phyloP scores from a whole-genome alignment of 2,113 vertebrate species.

The Zosterops japonicus region DNA sequence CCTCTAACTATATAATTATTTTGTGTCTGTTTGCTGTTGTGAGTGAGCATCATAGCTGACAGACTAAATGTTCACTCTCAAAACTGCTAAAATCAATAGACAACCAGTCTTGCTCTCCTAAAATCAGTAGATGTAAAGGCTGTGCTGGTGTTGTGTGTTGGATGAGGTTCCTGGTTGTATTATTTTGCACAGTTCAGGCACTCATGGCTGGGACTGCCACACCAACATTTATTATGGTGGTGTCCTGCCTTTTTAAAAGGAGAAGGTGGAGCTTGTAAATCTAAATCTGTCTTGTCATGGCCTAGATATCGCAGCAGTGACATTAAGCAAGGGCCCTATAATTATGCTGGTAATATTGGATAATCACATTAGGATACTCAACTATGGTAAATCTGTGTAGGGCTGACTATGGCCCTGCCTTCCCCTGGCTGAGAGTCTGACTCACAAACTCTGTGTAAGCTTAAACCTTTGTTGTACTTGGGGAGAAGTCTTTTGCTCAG shows the following conservation, averaged over 20 bases:
- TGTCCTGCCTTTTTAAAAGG: neutral
- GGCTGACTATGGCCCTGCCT: neutral
- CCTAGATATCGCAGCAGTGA: constrained; percentile 45
- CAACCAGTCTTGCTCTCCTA: neutral
- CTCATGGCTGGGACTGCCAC: neutral
- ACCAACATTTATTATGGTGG: neutral
- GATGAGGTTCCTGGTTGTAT: neutral
- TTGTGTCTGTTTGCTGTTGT: neutral
- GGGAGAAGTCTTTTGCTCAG: neutral
- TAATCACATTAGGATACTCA: constrained; percentile 42
- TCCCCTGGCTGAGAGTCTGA: neutral
- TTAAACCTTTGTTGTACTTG: neutral
- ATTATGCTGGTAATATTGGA: constrained; percentile 12
- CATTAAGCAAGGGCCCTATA: neutral
- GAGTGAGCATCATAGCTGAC: neutral
- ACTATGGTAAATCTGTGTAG: neutral
- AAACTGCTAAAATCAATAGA: neutral
- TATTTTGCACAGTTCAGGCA: neutral
- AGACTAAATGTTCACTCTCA: neutral
- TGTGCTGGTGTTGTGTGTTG: fast-evolving
- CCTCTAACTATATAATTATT: neutral
- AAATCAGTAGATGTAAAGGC: neutral
- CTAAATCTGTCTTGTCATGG: constrained; percentile 47
- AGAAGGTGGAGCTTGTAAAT: constrained; percentile 32
- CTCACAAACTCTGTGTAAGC: fast-evolving